Evolutionary conservation across 2,113 vertebrate genomes (phyloP).

Genomic region (Irena cyanogastra): DNA sequence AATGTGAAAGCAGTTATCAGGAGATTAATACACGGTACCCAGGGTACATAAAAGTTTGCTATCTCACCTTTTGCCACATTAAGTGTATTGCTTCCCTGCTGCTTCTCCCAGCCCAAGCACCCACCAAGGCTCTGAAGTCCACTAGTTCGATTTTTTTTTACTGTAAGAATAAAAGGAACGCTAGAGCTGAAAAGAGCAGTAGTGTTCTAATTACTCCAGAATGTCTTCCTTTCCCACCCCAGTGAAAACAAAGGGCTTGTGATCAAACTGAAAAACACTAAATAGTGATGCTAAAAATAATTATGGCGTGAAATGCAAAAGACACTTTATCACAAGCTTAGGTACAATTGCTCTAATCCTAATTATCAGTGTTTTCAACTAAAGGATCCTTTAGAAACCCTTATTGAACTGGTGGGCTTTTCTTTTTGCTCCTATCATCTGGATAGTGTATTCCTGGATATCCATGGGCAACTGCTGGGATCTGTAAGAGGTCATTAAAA

Average conservation of each 20-base stretch:
- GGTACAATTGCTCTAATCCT: not conserved
- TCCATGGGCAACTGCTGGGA: not conserved
- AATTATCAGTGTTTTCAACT: not conserved
- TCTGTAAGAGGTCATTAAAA: not conserved
- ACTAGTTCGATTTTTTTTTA: not conserved
- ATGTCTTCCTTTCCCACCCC: constrained; percentile 18
- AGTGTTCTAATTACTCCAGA: constrained; percentile 43
- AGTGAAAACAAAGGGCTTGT: constrained; percentile 32
- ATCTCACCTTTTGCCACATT: constrained; percentile 10
- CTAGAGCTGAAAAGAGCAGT: not conserved
- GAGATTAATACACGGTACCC: constrained; percentile 52
- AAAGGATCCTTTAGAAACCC: not conserved
- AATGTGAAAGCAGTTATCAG: constrained; percentile 57
- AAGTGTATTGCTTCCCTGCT: constrained; percentile 5
- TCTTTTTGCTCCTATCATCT: not conserved
- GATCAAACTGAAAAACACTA: constrained; percentile 10
- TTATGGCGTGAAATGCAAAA: constrained; percentile 5
- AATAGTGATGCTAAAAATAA: constrained; percentile 20
- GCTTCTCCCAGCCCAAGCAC: not conserved
- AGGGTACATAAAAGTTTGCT: constrained; percentile 32
- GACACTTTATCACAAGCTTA: not conserved
- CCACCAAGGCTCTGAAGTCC: constrained; percentile 25
- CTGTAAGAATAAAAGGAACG: not conserved
- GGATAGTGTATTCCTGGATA: not conserved
- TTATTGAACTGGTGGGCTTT: not conserved